Conservation (phyloP, 2,797 vertebrate species). For the Gambelia wislizenii region DNA sequence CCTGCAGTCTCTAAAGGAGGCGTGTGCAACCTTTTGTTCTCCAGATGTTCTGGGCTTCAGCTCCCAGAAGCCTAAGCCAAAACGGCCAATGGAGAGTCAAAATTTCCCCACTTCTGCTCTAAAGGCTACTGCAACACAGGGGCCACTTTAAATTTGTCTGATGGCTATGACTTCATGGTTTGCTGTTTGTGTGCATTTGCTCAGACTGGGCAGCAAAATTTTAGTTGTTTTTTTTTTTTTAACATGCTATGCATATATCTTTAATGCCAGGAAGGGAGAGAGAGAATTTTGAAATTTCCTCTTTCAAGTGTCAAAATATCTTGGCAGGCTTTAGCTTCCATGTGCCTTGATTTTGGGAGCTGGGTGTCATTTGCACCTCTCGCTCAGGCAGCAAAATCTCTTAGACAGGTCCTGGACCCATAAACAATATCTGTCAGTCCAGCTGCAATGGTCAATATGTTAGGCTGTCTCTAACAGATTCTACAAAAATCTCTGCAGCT, state of each 20-base stretch:
- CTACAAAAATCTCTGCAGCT: neutral
- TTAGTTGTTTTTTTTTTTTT: neutral
- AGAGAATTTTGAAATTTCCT: neutral
- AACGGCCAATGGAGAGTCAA: too few relatives aligned
- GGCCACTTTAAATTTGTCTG: neutral
- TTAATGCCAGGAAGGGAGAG: too few relatives aligned
- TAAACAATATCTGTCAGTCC: slow-evolving; percentile 28
- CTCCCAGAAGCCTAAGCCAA: neutral
- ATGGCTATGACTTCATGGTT: neutral
- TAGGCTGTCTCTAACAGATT: neutral
- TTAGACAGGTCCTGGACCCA: slow-evolving; percentile 31
- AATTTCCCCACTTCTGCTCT: neutral
- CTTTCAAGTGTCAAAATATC: neutral
- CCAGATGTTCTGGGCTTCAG: neutral
- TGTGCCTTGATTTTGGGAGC: neutral
- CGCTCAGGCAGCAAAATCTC: neutral
- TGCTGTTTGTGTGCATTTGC: neutral
- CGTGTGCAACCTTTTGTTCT: neutral
- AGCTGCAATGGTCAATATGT: neutral
- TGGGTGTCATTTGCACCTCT: neutral
- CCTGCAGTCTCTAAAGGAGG: neutral
- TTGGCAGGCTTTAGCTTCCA: neutral
- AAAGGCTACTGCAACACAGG: neutral
- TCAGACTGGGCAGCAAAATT: neutral
- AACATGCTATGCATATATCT: neutral